Conservation (phyloP, 2,888 invertebrate genomes). For the Brachyopa scutellaris region DNA sequence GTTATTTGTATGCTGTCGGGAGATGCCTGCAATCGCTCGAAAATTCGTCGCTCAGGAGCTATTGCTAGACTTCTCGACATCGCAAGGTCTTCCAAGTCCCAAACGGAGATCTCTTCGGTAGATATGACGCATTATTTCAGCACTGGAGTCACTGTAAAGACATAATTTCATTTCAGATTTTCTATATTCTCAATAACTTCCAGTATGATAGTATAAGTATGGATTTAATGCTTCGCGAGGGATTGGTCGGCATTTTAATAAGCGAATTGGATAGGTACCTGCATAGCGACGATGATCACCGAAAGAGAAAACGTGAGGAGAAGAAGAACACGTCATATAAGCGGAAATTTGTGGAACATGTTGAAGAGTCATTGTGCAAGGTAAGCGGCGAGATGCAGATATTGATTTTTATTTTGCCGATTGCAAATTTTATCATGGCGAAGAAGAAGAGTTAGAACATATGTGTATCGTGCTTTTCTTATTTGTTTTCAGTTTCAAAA, state of each 20-base stretch:
- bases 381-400: no score
- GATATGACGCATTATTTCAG: conserved; percentile 1
- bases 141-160: background rate
- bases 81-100: conserved; percentile 77
- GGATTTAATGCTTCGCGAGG: conserved; percentile 83
- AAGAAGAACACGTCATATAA: conserved; percentile 77
- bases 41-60: conserved; percentile 80
- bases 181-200: conserved; percentile 82
- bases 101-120: conserved; percentile 79
- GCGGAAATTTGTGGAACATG: conserved; percentile 76
- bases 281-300: conserved; percentile 79
- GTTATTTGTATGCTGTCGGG: conserved; percentile 79
- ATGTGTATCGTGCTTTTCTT: background rate
- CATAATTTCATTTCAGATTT: conserved; percentile 73
- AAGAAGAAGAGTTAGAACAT: background rate
- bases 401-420: conserved; percentile 74
- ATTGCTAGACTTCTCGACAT: conserved; percentile 79
- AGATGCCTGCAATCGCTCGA: conserved; percentile 81
- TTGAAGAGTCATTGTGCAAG: conserved; percentile 76
- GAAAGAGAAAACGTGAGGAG: conserved; percentile 79
- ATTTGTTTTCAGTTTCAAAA: conserved; percentile 74
- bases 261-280: conserved; percentile 81
- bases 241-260: conserved; percentile 83
- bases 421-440: no score
- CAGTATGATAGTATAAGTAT: conserved; percentile 82